Evolutionary conservation across 2,113 vertebrate species (phyloP).

Genomic region (Varanus komodoensis): DNA sequence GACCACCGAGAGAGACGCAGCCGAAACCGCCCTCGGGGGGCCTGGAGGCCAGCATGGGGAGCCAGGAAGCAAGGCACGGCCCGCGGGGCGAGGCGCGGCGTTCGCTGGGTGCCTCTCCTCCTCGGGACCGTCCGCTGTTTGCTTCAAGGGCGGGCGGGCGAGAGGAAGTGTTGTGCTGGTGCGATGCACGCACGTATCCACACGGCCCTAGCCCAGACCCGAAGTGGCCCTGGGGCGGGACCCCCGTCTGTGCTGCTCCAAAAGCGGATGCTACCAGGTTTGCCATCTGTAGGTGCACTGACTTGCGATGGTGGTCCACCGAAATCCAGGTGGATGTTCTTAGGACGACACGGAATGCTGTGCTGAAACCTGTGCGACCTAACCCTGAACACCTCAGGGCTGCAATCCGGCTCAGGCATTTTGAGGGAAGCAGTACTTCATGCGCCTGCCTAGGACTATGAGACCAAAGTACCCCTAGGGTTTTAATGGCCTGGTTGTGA

Average conservation of each 20-base stretch:
- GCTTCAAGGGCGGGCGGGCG: neutral
- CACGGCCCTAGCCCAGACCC: no score
- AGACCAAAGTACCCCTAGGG: neutral
- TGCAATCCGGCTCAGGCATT: neutral
- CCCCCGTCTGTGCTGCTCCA: neutral
- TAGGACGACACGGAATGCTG: neutral
- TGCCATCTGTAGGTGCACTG: neutral
- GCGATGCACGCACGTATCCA: no score
- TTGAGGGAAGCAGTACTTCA: neutral
- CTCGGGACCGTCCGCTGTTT: neutral
- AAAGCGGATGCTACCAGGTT: neutral
- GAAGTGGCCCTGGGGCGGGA: neutral
- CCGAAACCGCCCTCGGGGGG: neutral
- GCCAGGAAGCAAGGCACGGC: neutral
- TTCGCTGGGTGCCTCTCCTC: neutral
- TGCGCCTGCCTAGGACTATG: no score
- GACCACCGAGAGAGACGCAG: neutral
- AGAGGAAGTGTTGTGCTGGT: neutral
- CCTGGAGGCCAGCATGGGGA: conserved; percentile 41
- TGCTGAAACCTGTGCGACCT: neutral
- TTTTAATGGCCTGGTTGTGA: neutral
- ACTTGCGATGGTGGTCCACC: neutral
- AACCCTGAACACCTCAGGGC: neutral
- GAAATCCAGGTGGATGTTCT: neutral
- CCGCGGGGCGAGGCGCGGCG: neutral